phyloP scores from a whole-genome alignment of 2,888 invertebrate species.

The Balanococcus diminutus region DNA sequence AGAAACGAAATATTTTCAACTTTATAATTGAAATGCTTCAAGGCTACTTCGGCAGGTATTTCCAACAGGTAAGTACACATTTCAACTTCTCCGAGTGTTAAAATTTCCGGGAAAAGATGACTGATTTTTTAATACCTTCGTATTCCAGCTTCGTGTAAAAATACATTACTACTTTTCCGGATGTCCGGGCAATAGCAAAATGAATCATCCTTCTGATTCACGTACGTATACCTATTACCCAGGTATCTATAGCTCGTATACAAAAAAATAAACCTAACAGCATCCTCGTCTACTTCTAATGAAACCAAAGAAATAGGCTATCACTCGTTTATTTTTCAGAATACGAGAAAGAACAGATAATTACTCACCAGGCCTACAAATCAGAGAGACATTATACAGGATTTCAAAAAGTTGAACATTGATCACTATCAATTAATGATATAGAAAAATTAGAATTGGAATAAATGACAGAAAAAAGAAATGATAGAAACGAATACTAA shows the following conservation, averaged over 20 bases:
- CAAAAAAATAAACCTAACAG: no score
- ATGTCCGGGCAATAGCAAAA: background rate
- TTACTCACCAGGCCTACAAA: background rate
- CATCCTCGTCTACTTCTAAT: no score
- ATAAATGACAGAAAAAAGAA: background rate
- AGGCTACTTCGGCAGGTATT: background rate
- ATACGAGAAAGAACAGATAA: background rate
- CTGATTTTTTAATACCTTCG: background rate
- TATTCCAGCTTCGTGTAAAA: background rate
- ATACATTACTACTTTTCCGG: background rate
- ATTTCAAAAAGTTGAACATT: background rate
- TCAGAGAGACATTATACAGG: background rate
- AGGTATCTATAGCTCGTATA: no score
- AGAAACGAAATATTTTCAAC: background rate
- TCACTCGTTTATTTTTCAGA: background rate
- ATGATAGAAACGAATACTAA: background rate
- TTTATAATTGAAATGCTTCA: background rate
- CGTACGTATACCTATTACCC: background rate
- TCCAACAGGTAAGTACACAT: background rate
- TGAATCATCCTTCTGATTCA: background rate
- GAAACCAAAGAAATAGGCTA: background rate
- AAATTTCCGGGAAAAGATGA: background rate
- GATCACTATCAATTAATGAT: background rate
- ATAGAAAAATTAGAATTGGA: background rate
- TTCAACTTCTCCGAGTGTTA: no score